A percentile compares a stretch with the other conserved stretches of the same genome.
Evolutionary conservation across 1,140 invertebrate genomes (phyloP).

Genomic region (Drosophila orosa): DNA sequence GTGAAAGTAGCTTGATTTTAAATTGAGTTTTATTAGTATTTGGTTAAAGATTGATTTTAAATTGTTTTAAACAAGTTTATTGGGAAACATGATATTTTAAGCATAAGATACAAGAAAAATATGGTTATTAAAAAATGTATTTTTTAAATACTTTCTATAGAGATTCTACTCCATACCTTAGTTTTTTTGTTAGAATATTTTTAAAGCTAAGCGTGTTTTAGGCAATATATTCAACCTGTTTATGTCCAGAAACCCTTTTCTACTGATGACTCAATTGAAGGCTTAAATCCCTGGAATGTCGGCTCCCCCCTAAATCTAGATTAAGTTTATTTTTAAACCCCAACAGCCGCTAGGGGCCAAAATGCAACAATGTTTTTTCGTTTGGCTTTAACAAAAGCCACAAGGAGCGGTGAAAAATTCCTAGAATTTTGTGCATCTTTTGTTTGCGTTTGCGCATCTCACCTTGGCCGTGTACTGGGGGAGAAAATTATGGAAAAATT

Average conservation of each 20-base stretch:
- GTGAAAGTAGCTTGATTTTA: not conserved
- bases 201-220: not conserved
- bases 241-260: not conserved
- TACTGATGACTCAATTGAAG: conserved; percentile 50
- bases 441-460: conserved; percentile 49
- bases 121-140: not conserved
- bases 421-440: conserved; percentile 68
- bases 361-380: conserved; percentile 53
- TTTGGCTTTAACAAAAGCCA: not conserved
- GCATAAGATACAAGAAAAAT: rapidly evolving
- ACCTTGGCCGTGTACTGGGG: conserved; percentile 24
- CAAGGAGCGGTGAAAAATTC: conserved; percentile 47
- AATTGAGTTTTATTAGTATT: not conserved
- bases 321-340: conserved; percentile 73
- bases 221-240: not conserved
- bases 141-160: not conserved
- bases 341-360: conserved; percentile 23
- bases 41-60: not conserved
- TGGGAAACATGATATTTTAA: not conserved
- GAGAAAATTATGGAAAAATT: conserved; percentile 74
- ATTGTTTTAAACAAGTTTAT: not conserved
- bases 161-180: too few species aligned
- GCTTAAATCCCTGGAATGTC: conserved; percentile 32
- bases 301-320: conserved; percentile 65
- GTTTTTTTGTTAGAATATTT: not conserved